phyloP scores from a whole-genome alignment of 1,140 invertebrate species.

The Sitobion miscanthi region DNA sequence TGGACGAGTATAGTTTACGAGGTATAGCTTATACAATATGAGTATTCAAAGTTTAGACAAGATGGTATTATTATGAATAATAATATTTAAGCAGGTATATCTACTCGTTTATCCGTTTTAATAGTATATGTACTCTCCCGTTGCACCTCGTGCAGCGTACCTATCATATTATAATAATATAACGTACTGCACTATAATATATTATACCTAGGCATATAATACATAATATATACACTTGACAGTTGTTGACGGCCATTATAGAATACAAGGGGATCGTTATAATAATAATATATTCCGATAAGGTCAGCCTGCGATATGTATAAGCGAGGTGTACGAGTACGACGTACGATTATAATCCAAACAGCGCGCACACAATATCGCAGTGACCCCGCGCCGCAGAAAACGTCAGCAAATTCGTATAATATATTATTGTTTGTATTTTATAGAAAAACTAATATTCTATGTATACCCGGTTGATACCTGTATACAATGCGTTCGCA shows the following conservation, averaged over 20 bases:
- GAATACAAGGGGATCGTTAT: constrained; percentile 1
- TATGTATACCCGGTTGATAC: not conserved
- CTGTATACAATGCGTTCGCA: not conserved
- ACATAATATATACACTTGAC: too few species aligned
- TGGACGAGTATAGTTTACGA: too few species aligned
- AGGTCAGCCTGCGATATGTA: not conserved
- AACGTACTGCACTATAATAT: not conserved
- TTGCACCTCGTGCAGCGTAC: not conserved
- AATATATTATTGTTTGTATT: too few species aligned
- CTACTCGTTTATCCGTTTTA: not conserved
- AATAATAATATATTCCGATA: not conserved
- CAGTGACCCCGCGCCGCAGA: not conserved
- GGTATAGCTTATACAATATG: too few species aligned
- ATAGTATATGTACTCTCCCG: not conserved
- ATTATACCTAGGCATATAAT: not conserved
- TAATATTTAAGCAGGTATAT: too few species aligned
- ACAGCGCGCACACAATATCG: not conserved
- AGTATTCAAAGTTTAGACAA: too few species aligned
- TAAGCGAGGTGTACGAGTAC: not conserved
- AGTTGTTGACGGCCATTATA: constrained; percentile 9
- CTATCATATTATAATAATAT: not conserved
- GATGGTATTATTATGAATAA: too few species aligned
- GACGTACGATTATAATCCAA: not conserved
- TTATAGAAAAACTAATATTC: not conserved
- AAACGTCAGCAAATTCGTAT: not conserved